These are phyloP conservation scores for Mustela lutreola DNA, from an alignment of 2,113 vertebrate species.

Conservation along the genomic window DNA sequence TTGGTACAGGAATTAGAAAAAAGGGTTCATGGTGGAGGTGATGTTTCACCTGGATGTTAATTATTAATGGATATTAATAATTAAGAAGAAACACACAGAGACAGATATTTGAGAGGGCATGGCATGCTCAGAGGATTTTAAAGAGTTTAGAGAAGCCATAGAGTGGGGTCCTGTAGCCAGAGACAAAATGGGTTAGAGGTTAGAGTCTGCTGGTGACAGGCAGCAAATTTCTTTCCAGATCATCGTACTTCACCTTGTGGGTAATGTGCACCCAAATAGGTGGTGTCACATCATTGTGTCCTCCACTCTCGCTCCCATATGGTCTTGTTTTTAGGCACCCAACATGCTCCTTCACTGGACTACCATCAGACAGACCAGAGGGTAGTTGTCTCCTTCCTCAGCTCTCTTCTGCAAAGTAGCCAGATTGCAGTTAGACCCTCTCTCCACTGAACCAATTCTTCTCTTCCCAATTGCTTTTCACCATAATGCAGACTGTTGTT, in stretches of 20 bases:
- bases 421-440: background rate
- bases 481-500: background rate
- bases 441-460: background rate
- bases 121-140: background rate
- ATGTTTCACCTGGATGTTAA: background rate
- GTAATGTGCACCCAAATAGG: background rate
- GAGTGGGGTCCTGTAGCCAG: background rate
- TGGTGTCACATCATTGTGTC: background rate
- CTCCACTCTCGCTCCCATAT: background rate
- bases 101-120: background rate
- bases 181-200: background rate
- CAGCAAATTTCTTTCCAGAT: background rate
- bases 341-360: background rate
- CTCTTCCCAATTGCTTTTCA: background rate
- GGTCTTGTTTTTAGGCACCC: background rate
- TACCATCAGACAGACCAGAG: background rate
- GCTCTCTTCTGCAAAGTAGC: background rate
- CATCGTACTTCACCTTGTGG: background rate
- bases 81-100: background rate
- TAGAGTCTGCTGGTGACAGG: background rate
- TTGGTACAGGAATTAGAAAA: background rate
- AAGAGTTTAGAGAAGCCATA: background rate
- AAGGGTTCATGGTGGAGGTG: background rate
- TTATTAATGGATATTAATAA: background rate
- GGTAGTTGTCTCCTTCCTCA: background rate